Conservation (phyloP, 2,113 vertebrate genomes). For the Nycticryphes semicollaris region DNA sequence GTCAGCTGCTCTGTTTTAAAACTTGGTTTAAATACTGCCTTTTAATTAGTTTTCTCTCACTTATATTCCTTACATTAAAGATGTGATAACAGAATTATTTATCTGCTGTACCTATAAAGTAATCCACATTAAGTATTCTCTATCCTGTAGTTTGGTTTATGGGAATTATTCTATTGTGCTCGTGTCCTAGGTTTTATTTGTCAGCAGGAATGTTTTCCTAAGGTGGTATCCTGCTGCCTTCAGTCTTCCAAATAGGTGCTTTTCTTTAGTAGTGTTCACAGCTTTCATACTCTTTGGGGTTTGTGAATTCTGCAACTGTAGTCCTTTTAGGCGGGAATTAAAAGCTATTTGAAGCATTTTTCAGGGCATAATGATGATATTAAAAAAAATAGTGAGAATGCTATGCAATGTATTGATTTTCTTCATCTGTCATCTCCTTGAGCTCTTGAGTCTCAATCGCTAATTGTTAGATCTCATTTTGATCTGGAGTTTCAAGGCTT, state of each 20-base stretch:
- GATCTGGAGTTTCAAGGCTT: background rate
- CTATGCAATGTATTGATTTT: background rate
- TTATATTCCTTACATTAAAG: background rate
- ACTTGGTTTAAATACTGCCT: slow-evolving; percentile 2
- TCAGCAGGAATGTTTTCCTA: background rate
- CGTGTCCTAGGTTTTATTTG: background rate
- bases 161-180: background rate
- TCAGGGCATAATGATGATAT: background rate
- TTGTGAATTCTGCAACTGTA: background rate
- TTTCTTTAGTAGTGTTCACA: background rate
- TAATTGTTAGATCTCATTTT: background rate
- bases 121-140: background rate
- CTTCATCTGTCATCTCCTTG: background rate
- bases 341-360: background rate
- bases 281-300: background rate
- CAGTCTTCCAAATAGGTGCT: background rate
- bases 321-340: background rate
- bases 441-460: background rate
- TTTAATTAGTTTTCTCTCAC: slow-evolving; percentile 30
- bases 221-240: background rate
- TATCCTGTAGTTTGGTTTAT: background rate
- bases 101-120: background rate
- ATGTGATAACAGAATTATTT: slow-evolving; percentile 14
- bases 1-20: slow-evolving; percentile 3
- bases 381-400: background rate